phyloP scores from a whole-genome alignment of 2,888 invertebrate genomes.

The Anoncus sp. region DNA sequence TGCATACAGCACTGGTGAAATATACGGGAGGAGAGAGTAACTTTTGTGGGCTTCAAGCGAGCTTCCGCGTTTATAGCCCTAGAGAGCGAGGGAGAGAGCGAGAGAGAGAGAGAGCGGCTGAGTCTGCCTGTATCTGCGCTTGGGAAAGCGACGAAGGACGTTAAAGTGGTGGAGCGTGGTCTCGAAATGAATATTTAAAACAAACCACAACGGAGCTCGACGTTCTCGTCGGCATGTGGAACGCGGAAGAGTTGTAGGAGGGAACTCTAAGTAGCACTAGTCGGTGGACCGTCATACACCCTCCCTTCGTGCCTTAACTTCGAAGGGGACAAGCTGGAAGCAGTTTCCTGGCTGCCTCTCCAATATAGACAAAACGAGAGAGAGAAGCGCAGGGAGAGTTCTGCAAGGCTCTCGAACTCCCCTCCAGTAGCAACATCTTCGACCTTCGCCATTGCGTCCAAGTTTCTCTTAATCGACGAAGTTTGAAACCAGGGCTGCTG shows the following conservation, averaged over 20 bases:
- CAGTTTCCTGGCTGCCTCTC: conserved; percentile 44
- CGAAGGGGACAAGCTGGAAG: conserved; percentile 31
- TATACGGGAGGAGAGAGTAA: conserved; percentile 28
- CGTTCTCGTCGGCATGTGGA: conserved; percentile 36
- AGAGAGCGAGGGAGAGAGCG: conserved; percentile 46
- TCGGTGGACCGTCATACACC: conserved; percentile 19
- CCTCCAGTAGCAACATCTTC: conserved; percentile 39
- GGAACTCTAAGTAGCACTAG: conserved; percentile 27
- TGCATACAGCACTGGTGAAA: conserved; percentile 32
- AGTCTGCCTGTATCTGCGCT: conserved; percentile 28
- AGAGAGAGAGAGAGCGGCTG: conserved; percentile 65
- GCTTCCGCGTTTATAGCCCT: conserved; percentile 65
- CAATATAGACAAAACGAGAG: conserved; percentile 8
- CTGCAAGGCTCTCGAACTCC: conserved; percentile 33
- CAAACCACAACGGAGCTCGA: conserved; percentile 69
- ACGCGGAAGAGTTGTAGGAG: conserved; percentile 39
- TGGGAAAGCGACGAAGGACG: conserved; percentile 72
- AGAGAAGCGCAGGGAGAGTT: conserved; percentile 9
- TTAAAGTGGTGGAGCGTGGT: conserved; percentile 70
- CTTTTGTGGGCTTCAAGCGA: conserved; percentile 5
- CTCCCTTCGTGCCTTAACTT: conserved; percentile 23
- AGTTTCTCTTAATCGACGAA: conserved; percentile 70
- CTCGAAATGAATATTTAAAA: conserved; percentile 78
- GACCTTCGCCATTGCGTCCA: conserved; percentile 50
- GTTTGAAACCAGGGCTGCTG: conserved; percentile 44